Percentiles rank a stretch among this genome's conserved stretches.
phyloP scores from a whole-genome alignment of 2,113 vertebrate genomes.

The Megaleporinus macrocephalus region DNA sequence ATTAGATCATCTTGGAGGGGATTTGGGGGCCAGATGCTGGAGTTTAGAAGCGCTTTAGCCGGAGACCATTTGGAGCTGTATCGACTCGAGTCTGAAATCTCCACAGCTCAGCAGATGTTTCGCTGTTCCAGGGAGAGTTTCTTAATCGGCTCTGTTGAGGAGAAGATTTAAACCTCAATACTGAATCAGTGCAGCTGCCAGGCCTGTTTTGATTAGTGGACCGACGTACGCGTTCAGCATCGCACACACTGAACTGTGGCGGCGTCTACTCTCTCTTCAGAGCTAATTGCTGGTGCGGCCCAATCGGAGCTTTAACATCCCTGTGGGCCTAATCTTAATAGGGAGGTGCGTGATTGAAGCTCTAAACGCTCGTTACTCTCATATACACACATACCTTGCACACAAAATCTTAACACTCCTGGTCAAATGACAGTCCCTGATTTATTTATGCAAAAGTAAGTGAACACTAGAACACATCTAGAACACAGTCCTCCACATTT shows the following conservation, averaged over 20 bases:
- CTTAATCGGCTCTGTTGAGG: not conserved
- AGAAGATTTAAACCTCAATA: conserved; percentile 9
- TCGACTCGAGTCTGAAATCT: not conserved
- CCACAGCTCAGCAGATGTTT: not conserved
- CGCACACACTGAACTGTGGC: not conserved
- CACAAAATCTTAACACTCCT: no score
- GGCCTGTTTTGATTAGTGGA: not conserved
- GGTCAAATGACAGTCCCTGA: no score
- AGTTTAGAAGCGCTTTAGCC: not conserved
- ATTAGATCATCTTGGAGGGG: not conserved
- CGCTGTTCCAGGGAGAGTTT: not conserved
- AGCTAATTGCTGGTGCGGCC: not conserved
- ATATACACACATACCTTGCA: no score
- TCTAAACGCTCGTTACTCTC: no score
- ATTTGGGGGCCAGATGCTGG: not conserved
- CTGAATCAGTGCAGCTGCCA: not conserved
- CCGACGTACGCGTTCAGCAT: not conserved
- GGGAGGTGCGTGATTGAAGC: no score
- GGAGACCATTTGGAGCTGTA: not conserved
- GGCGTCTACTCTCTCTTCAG: not conserved
- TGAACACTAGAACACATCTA: no score
- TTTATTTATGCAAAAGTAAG: no score
- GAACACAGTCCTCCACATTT: no score
- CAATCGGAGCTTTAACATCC: no score
- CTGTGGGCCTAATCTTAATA: no score